These are phyloP conservation scores for Lethrus apterus DNA, from an alignment of 1,140 invertebrate genomes.

Conservation along the genomic window DNA sequence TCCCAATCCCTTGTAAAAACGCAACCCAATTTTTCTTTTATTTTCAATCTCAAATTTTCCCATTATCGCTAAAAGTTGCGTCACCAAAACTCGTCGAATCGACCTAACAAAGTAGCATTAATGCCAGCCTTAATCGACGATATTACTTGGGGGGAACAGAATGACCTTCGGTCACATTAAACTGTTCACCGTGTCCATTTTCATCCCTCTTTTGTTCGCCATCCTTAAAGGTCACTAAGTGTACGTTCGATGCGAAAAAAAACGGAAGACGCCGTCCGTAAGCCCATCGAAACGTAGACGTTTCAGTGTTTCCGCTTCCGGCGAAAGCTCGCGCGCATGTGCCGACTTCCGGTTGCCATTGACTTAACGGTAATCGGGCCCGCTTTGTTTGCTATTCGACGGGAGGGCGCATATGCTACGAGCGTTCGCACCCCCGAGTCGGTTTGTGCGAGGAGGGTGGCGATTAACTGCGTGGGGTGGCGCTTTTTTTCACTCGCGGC, in stretches of 20 bases:
- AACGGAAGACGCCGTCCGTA: not conserved
- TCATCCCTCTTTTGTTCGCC: too few species aligned
- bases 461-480: not conserved
- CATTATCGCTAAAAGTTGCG: too few species aligned
- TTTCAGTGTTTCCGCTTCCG: slow-evolving; percentile 11
- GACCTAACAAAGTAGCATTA: too few species aligned
- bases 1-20: too few species aligned
- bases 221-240: slow-evolving; percentile 9
- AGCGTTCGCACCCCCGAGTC: slow-evolving; percentile 9
- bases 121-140: too few species aligned
- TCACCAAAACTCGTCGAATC: too few species aligned
- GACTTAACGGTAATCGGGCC: slow-evolving; percentile 21
- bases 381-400: slow-evolving; percentile 15
- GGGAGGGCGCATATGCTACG: slow-evolving; percentile 17
- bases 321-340: slow-evolving; percentile 13
- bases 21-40: too few species aligned
- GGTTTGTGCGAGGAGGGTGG: not conserved
- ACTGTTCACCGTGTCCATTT: too few species aligned
- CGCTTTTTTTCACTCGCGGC: slow-evolving; percentile 13
- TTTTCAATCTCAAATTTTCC: too few species aligned
- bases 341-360: slow-evolving; percentile 17
- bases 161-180: too few species aligned
- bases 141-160: too few species aligned
- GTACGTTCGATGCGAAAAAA: not conserved
- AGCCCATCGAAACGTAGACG: not conserved